Percentiles rank a stretch among this genome's conserved stretches.
phyloP scores from a whole-genome alignment of 1,140 invertebrate genomes.

The Tyrophagus putrescentiae region DNA sequence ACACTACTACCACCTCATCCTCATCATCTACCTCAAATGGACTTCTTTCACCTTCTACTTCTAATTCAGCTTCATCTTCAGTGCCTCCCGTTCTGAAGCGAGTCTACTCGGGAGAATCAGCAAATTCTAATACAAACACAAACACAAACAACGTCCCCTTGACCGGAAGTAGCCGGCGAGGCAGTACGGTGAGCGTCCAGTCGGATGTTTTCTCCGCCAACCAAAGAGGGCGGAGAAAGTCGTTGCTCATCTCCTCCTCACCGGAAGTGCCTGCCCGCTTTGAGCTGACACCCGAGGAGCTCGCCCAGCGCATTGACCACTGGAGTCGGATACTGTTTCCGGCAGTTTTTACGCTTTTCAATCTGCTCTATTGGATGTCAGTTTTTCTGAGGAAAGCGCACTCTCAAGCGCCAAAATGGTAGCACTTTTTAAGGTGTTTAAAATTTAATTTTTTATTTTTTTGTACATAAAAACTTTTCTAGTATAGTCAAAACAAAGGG shows the following conservation, averaged over 20 bases:
- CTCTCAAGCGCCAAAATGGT: no score
- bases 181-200: neutral
- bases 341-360: neutral
- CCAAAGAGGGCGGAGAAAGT: neutral
- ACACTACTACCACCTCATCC: no score
- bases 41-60: no score
- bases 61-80: neutral
- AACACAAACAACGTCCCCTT: neutral
- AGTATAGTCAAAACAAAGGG: no score
- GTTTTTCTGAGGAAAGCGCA: no score
- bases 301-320: neutral
- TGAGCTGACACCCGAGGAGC: neutral
- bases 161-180: neutral
- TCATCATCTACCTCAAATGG: no score
- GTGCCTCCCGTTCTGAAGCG: neutral
- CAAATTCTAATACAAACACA: neutral
- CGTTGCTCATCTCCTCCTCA: neutral
- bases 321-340: neutral
- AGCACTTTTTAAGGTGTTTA: no score
- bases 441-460: no score
- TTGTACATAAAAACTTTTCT: no score
- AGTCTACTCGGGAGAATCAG: neutral
- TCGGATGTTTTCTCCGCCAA: no score
- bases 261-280: neutral
- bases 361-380: neutral